Base-by-base conservation (phyloP, 2,888 invertebrate genomes). In the Polia nebulosa region DNA sequence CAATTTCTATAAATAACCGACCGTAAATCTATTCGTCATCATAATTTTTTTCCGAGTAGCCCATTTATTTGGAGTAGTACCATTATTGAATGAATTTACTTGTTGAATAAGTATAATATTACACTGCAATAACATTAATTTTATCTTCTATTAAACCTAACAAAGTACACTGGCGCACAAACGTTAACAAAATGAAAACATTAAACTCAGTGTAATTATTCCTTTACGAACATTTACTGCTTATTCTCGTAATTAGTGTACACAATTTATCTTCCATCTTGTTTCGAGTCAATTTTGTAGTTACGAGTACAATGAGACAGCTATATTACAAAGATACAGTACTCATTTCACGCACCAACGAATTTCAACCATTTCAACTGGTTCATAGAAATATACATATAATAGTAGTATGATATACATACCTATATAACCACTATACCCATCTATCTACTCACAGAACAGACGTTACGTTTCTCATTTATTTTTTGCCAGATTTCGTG, bases 331-430 rank as follows among this genome's bases (percentile, higher is more conserved):
- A 32, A 44, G 51, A 39, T 20, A 55, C 51, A 56, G 41, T 51
- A 71, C 65, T 78, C 59, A 67, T 78, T 78, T 71, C 66, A 78
- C 63, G 78, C 63, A 8, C 36, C 66, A 71, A 36, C 11, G 47
- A 49, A 44, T 71, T 52, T 39, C 32, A 63, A 32, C 29, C n/a
- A 29, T 32, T 32, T 34, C 29, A 52, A 32, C 53, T 57, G 25
- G 53, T 45, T 66, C 56, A 62, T 56, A 53, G 27, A 45, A 11
- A 22, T 11, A 41, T 57, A 64, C 39, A n/a, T 22, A 44, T 32
- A 32, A 25, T n/a, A 27, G 22, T 25, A n/a, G 27, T 27, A n/a
- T 49, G 9, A 20, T 29, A 56, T 45, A 44, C 9, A 56, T 45
- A 44, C 9, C 36, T 9, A 49, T 6, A 57, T 45, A 60, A 72